Evolutionary conservation across 2,888 invertebrate genomes (phyloP).

Genomic region (Yponomeuta cagnagella): DNA sequence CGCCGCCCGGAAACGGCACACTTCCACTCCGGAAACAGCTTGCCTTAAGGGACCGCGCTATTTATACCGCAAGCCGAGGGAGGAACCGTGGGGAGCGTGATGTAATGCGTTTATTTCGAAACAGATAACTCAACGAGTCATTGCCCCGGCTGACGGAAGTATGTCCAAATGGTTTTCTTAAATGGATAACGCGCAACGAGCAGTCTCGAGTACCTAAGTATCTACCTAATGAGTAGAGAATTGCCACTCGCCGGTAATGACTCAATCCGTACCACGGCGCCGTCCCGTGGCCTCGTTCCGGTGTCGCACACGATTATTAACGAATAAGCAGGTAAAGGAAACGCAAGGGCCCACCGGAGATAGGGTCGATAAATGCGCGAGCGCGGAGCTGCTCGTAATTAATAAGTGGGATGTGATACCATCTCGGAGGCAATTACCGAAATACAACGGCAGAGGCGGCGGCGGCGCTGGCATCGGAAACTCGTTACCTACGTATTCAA

Average conservation of each 20-base stretch:
- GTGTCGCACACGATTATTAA: conserved; percentile 43
- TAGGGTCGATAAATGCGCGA: conserved; percentile 69
- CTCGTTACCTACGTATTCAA: conserved; percentile 1
- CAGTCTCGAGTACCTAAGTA: neutral
- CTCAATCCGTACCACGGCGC: conserved; percentile 27
- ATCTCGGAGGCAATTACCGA: conserved; percentile 56
- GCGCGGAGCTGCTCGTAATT: conserved; percentile 49
- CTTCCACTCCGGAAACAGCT: conserved; percentile 72
- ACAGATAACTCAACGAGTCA: conserved; percentile 5
- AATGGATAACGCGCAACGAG: conserved; percentile 1
- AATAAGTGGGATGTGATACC: conserved; percentile 55
- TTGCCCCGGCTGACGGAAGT: conserved; percentile 5
- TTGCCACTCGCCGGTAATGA: conserved; percentile 28
- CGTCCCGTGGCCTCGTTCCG: conserved; percentile 22
- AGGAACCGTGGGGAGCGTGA: conserved; percentile 39
- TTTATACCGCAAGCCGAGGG: conserved; percentile 44
- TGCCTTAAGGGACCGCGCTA: conserved; percentile 71
- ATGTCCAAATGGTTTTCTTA: conserved; percentile 6
- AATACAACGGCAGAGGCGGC: conserved; percentile 34
- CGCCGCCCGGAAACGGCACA: conserved; percentile 72
- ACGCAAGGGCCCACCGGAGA: conserved; percentile 64
- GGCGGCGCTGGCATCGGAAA: conserved; percentile 4
- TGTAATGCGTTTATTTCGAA: conserved; percentile 54
- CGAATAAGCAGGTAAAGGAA: conserved; percentile 50
- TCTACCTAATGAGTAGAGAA: conserved; percentile 4